phyloP scores from a whole-genome alignment of 2,888 invertebrate genomes.

The Drosophila borealis region DNA sequence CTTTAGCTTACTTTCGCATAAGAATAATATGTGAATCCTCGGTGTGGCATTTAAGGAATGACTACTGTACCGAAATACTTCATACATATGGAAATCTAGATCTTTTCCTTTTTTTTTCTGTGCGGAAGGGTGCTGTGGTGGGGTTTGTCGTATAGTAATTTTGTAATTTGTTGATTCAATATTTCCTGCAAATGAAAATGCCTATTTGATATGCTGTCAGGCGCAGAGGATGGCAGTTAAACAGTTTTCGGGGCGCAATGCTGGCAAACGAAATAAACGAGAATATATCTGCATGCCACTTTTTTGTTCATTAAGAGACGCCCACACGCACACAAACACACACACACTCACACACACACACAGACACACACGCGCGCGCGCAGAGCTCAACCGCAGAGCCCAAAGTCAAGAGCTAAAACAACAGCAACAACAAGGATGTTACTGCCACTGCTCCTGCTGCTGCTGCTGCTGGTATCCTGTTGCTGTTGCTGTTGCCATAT shows the following conservation, averaged over 20 bases:
- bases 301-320: conserved; percentile 64
- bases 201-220: conserved; percentile 73
- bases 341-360: not conserved
- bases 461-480: conserved; percentile 17
- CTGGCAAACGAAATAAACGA: conserved; percentile 43
- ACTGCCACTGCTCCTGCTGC: conserved; percentile 2
- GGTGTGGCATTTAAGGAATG: no score
- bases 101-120: not conserved
- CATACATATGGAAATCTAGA: not conserved
- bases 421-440: conserved; percentile 27
- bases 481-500: conserved; percentile 36
- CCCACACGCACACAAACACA: conserved; percentile 20
- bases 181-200: conserved; percentile 71
- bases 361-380: not conserved
- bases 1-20: no score
- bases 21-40: no score
- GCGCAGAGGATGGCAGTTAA: conserved; percentile 40
- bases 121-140: not conserved
- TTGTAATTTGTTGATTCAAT: conserved; percentile 69
- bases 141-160: conserved; percentile 44
- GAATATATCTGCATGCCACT: conserved; percentile 61
- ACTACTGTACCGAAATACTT: no score
- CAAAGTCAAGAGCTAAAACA: conserved; percentile 51
- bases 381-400: conserved; percentile 34
- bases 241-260: conserved; percentile 17